These are phyloP conservation scores for Tigriopus japonicus DNA, from an alignment of 1,140 invertebrate species.

Conservation along the genomic window DNA sequence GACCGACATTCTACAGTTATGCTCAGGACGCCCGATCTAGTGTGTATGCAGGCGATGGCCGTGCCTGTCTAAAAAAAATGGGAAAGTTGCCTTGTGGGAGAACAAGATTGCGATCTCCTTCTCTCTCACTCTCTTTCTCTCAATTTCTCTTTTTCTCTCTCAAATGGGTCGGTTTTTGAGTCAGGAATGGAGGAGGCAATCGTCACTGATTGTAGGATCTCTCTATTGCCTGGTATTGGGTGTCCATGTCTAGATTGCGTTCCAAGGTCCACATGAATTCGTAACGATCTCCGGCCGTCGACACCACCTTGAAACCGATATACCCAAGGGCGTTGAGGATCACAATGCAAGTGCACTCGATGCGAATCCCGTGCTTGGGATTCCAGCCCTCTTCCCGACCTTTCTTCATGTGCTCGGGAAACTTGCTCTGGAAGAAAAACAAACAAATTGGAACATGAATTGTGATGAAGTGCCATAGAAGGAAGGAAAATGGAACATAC, in stretches of 20 bases:
- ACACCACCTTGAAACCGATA: slow-evolving; percentile 8
- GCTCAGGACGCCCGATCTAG: too few relatives aligned
- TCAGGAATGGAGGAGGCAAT: too few relatives aligned
- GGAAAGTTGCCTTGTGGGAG: too few relatives aligned
- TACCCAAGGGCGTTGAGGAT: slow-evolving; percentile 4
- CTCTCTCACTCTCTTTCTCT: too few relatives aligned
- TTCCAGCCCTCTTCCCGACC: background rate
- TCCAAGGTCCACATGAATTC: slow-evolving; percentile 11
- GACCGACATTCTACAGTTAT: too few relatives aligned
- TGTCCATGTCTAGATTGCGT: slow-evolving; percentile 9
- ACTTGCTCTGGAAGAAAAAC: background rate
- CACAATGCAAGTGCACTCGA: background rate
- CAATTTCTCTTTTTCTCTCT: too few relatives aligned
- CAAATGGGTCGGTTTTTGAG: too few relatives aligned
- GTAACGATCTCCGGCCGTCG: background rate
- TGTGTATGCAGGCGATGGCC: too few relatives aligned
- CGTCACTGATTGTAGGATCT: slow-evolving; percentile 6
- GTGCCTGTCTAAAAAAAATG: too few relatives aligned
- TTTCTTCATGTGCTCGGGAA: background rate
- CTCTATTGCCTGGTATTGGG: slow-evolving; percentile 3
- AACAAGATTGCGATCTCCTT: too few relatives aligned
- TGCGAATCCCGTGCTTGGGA: background rate
- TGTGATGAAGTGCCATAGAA: too few relatives aligned
- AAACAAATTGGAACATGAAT: background rate
- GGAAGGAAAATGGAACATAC: too few relatives aligned